Evolutionary conservation across 2,113 vertebrate species (phyloP).

Genomic region (Microtus oregoni): DNA sequence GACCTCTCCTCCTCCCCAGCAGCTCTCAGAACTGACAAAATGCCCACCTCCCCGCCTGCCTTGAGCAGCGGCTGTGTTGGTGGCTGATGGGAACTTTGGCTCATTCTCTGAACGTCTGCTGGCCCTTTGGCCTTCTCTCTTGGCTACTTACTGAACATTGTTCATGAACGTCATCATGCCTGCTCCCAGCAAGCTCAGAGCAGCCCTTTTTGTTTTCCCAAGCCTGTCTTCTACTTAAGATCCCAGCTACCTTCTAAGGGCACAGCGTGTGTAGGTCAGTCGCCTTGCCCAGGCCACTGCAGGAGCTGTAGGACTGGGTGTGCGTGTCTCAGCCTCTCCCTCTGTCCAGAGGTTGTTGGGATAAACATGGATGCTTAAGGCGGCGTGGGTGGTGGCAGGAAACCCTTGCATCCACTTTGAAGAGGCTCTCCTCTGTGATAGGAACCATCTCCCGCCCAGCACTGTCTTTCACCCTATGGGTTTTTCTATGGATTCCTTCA

Average conservation of each 20-base stretch:
- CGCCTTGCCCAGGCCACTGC: neutral
- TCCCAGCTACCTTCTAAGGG: neutral
- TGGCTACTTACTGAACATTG: neutral
- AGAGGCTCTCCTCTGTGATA: neutral
- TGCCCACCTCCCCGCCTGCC: neutral
- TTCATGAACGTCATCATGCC: neutral
- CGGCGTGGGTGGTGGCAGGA: neutral
- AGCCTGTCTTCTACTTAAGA: neutral
- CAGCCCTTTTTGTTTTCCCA: neutral
- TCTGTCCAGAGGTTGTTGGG: neutral
- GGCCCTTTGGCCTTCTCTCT: neutral
- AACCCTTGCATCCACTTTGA: neutral
- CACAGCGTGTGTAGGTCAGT: neutral
- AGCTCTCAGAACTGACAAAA: neutral
- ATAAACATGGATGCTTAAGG: neutral
- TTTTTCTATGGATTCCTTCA: neutral
- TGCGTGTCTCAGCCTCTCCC: neutral
- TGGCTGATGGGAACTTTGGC: neutral
- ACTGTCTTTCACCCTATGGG: neutral
- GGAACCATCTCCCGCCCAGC: neutral
- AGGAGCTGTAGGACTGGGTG: neutral
- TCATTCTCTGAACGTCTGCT: neutral
- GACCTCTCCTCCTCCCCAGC: neutral
- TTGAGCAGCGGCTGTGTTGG: neutral
- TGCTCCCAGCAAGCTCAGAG: neutral